phyloP scores from a whole-genome alignment of 1,140 invertebrate genomes.

The Lordiphosa mommai region DNA sequence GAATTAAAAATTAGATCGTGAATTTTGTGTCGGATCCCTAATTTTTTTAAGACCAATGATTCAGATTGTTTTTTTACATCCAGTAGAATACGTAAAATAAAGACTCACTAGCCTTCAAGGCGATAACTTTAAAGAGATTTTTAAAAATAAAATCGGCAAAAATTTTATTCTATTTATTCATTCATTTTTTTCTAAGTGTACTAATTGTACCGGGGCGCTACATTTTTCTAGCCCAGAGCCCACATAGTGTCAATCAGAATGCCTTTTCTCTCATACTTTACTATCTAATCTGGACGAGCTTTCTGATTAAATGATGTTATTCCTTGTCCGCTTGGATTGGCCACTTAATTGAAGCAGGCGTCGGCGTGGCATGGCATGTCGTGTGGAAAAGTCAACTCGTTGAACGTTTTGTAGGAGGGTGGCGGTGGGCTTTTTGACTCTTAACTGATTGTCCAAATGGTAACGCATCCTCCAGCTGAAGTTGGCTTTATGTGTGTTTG shows the following conservation, averaged over 20 bases:
- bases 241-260: constrained; percentile 5
- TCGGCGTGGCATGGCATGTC: constrained; percentile 1
- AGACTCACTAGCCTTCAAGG: too few relatives aligned
- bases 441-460: constrained; percentile 47
- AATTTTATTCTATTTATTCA: too few relatives aligned
- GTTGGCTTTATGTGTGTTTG: constrained; percentile 53
- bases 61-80: too few relatives aligned
- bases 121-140: too few relatives aligned
- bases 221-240: background rate
- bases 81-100: too few relatives aligned
- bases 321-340: constrained; percentile 43
- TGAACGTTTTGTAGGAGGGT: constrained; percentile 6
- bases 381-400: constrained; percentile 23
- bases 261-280: background rate
- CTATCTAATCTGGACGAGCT: constrained; percentile 48
- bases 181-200: too few relatives aligned
- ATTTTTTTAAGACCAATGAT: too few relatives aligned
- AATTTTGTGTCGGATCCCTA: too few relatives aligned
- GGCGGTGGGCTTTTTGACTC: constrained; percentile 14
- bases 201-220: background rate
- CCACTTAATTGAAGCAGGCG: constrained; percentile 49
- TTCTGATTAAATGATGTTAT: constrained; percentile 55
- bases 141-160: too few relatives aligned
- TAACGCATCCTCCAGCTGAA: background rate
- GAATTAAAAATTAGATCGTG: too few relatives aligned